Evolutionary conservation across 2,113 vertebrate species (phyloP), one percentile per base, ranked within the genome.

Genomic region (Sphyrna mokarran): DNA sequence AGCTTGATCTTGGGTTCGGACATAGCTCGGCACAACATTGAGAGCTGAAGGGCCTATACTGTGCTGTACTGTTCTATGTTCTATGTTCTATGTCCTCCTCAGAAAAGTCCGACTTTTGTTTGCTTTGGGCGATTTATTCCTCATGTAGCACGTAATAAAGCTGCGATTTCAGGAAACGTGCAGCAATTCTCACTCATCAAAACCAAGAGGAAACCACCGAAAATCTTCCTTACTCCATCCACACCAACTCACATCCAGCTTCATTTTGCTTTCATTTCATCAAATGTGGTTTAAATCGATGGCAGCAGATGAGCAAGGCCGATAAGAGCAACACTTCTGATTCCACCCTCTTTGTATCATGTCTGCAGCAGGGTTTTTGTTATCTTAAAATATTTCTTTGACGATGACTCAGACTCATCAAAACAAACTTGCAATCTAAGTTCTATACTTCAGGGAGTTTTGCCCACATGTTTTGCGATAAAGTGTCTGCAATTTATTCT

Each of bases 391-490:
- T n/a, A n/a, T n/a, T 58, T 63, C 89, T 37, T 66, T 33, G 61
- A 91, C 66, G 58, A n/a, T 91, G 58, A 91, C 58, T 91, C 89
- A 91, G 89, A 58, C 89, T 66, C 61, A 37, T 37, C 89, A 66
- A 63, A 91, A 20, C 54, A 91, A 40, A 63, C 61, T 91, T n/a
- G n/a, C 1, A 48, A 58, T 91, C 16, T 66, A 29, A 66, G 13
- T 22, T 91, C 22, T 91, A 20, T 63, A 91, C n/a, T 91, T 66
- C 89, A 91, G 89, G 13, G 16, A 20, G 58, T 54, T 54, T 63
- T 66, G 58, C 18, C 37, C 33, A 66, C 18, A 61, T 91, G 89
- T n/a, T 33, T 20, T 66, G 58, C 20, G 58, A 91, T 37, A 91
- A 91, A 91, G 58, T 14, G 16, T 20, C 87, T 63, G 26, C 29